Evolutionary conservation across 2,888 invertebrate species (phyloP).

Genomic region (Eupithecia centaureata): DNA sequence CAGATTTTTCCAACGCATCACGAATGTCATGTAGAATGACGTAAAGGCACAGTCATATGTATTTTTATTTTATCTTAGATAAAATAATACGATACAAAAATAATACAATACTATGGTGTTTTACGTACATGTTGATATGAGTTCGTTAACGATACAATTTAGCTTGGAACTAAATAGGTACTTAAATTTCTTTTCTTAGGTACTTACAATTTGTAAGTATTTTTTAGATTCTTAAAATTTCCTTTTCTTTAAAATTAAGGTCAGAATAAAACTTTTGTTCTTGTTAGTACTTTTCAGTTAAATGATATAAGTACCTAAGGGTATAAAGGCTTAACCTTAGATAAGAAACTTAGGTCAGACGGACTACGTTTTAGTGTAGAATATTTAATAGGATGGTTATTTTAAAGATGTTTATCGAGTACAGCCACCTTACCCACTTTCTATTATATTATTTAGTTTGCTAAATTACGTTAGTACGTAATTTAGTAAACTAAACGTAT

Average conservation of each 20-base stretch:
- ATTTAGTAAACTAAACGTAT: too few species aligned
- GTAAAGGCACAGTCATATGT: conserved; percentile 66
- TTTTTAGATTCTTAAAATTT: neutral
- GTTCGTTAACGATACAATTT: neutral
- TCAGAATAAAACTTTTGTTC: neutral
- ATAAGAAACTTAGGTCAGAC: neutral
- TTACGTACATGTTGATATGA: neutral
- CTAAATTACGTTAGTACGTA: too few species aligned
- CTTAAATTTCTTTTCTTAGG: too few species aligned
- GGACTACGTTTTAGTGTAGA: neutral
- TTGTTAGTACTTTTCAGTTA: neutral
- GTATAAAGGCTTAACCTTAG: neutral
- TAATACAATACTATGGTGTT: neutral
- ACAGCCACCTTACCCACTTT: too few species aligned
- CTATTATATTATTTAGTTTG: too few species aligned
- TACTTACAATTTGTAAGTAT: neutral
- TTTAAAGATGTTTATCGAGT: too few species aligned
- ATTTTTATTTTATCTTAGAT: neutral
- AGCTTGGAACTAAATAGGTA: too few species aligned
- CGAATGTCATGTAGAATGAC: conserved; percentile 54
- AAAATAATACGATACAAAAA: neutral
- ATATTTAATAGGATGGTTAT: too few species aligned
- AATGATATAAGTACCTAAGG: too few species aligned
- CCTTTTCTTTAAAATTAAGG: too few species aligned
- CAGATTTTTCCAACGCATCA: conserved; percentile 81